A percentile compares a stretch with the other conserved stretches of the same genome.
Conservation (phyloP, 2,113 vertebrate genomes). For the Scomber scombrus region DNA sequence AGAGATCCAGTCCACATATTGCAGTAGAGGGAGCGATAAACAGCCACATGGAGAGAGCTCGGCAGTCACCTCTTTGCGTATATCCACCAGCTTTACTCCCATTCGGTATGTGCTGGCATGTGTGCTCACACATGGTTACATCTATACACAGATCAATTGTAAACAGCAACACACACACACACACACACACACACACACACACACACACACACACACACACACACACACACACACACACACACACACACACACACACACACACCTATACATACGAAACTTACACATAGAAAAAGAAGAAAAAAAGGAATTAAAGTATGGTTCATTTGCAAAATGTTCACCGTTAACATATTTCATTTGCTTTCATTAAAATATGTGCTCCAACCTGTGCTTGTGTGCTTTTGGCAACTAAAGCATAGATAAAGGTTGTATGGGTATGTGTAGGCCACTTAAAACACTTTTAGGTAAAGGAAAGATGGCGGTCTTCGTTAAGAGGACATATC, state of each 20-base stretch:
- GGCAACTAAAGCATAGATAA: no score
- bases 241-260: not conserved
- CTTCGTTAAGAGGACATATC: no score
- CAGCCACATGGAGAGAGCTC: constrained; percentile 1
- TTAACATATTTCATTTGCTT: not conserved
- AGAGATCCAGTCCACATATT: not conserved
- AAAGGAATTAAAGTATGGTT: not conserved
- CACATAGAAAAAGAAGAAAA: no score
- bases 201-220: not conserved
- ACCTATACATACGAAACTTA: not conserved
- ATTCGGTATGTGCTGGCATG: not conserved
- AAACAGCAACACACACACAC: not conserved
- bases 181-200: not conserved
- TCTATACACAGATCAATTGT: not conserved
- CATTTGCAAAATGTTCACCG: not conserved
- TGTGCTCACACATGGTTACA: not conserved
- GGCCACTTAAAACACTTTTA: no score
- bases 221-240: not conserved
- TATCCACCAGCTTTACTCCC: not conserved
- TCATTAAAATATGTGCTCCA: no score
- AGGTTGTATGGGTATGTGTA: no score
- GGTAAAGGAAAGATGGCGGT: no score
- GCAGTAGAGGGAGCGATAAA: not conserved
- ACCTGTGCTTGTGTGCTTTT: no score
- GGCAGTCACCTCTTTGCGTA: not conserved